Base-by-base conservation (phyloP, 2,888 invertebrate genomes). In the Lithosia quadra region DNA sequence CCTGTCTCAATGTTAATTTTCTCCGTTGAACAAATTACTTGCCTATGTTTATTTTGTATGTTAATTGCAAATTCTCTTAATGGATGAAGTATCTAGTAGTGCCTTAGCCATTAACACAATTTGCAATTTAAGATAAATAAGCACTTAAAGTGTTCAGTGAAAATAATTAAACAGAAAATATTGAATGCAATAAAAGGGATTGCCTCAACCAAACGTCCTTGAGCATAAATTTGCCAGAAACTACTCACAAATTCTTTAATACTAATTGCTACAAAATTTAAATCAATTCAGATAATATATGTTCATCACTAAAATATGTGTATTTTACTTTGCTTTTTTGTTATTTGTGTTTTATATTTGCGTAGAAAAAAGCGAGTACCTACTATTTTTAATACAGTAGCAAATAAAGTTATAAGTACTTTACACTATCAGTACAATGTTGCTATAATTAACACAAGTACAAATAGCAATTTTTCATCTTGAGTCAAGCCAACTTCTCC, bases 61-160 rank as follows among this genome's bases (percentile, higher is more conserved):
- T 62, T 62, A 61, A 61, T 61, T 43, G 43, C 28, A 43, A 24
- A 61, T 61, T 61, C 61, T 61, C 18, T 43, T 61, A 62, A 62
- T 62, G 59, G 59, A 36, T 22, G 22, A 36, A 34, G 36, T 60
- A 60, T 34, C 22, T 22, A 22, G 22, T 60, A 15, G 49, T 49
- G 49, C 59, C 21, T 60, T 15, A 36, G 62, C 49, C 55, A 55
- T 55, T 53, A 61, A 60, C 34, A 66, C 22, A 61, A 61, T 66
- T 66, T 55, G 60, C 66, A 61, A 56, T 59, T 60, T 28, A 56
- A 67, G 56, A 62, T 67, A 67, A 67, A 61, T 62, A 53, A 53
- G 34, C 36, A 53, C 59, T 59, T 49, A 49, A 33, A 43, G 21
- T 61, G 65, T 43, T 68, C 56, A 61, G 58, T 18, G 28, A 58